Evolutionary conservation across 2,888 invertebrate genomes (phyloP).

Genomic region (Onthophagus sagittarius): DNA sequence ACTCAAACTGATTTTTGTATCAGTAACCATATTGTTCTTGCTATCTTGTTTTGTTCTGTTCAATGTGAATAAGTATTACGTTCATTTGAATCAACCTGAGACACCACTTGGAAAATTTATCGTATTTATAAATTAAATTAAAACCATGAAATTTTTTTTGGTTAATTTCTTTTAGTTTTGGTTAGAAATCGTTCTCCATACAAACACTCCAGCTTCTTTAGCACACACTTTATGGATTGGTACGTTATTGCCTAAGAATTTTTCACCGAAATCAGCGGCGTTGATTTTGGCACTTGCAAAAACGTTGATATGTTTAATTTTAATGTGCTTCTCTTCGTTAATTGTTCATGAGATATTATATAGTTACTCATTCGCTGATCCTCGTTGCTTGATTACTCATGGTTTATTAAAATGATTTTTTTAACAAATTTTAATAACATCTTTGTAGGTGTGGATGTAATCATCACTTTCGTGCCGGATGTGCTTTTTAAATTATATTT

Average conservation of each 20-base stretch:
- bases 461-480: neutral
- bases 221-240: neutral
- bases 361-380: neutral
- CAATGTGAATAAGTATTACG: neutral
- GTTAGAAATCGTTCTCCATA: neutral
- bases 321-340: neutral
- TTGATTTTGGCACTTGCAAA: neutral
- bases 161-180: neutral
- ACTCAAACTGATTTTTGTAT: neutral
- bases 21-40: neutral
- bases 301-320: neutral
- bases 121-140: neutral
- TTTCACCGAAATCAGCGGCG: neutral
- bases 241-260: neutral
- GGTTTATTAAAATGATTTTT: neutral
- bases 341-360: slow-evolving; percentile 2
- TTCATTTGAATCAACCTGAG: neutral
- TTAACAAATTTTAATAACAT: neutral
- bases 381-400: neutral
- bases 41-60: neutral
- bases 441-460: neutral
- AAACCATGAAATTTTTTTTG: no score
- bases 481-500: neutral
- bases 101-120: neutral
- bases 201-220: neutral